Percentiles rank a stretch among this genome's conserved stretches.
Conservation (phyloP, 2,113 vertebrate genomes). For the Toxotes jaculatrix region DNA sequence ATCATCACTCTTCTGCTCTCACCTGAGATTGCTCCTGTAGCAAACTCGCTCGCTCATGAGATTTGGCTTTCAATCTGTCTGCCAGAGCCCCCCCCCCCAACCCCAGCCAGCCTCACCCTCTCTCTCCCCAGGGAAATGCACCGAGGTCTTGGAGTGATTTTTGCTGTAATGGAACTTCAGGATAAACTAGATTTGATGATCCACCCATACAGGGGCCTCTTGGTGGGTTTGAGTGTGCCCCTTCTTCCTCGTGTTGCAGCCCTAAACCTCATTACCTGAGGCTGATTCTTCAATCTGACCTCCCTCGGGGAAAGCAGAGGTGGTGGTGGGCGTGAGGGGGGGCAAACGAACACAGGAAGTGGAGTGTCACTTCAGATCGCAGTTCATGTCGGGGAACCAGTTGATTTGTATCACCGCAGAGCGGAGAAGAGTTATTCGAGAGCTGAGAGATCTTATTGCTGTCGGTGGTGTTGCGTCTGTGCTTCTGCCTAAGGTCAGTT, state of each 20-base stretch:
- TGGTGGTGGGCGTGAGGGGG: not conserved
- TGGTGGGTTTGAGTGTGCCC: slow-evolving; percentile 26
- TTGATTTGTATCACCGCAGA: slow-evolving; percentile 27
- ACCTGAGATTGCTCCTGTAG: slow-evolving; percentile 46
- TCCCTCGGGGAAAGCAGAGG: slow-evolving; percentile 25
- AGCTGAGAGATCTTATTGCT: not conserved
- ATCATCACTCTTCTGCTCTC: slow-evolving; percentile 6
- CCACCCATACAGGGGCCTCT: slow-evolving; percentile 25
- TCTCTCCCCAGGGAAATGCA: slow-evolving; percentile 58
- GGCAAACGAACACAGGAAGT: slow-evolving; percentile 58
- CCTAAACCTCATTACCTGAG: slow-evolving; percentile 67
- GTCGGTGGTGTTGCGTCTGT: not conserved
- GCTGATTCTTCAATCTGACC: slow-evolving; percentile 25
- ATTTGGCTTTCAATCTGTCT: slow-evolving; percentile 60
- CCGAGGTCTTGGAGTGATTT: slow-evolving; percentile 54
- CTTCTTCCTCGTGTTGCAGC: slow-evolving; percentile 2
- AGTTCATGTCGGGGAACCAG: slow-evolving; percentile 6
- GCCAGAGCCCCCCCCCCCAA: slow-evolving; percentile 19
- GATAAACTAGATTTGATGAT: slow-evolving; percentile 76
- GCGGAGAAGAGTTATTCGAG: not conserved
- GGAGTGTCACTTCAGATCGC: slow-evolving; percentile 59
- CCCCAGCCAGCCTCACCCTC: not conserved
- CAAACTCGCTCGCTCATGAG: slow-evolving; percentile 42
- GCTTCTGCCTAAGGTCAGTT: not conserved
- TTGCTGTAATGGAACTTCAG: slow-evolving; percentile 70